Percentiles rank a stretch among this genome's conserved stretches.
Conservation (phyloP, 2,113 vertebrate species). For the Hemichromis elongatus region DNA sequence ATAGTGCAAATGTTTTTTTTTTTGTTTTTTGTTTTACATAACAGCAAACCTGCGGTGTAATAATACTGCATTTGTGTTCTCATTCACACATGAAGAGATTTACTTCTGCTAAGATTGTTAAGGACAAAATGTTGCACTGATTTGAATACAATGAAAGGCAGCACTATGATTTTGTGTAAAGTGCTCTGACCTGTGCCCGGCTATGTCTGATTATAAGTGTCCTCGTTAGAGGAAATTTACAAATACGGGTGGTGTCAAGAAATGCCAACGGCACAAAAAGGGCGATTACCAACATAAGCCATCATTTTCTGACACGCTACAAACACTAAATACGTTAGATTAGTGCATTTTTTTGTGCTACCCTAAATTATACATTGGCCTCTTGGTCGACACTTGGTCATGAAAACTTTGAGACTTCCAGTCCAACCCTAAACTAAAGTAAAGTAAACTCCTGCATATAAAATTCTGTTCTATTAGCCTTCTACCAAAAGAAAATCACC, state of each 20-base stretch:
- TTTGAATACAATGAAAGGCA: not conserved
- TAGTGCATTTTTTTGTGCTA: not conserved
- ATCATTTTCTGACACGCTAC: not conserved
- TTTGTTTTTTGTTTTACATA: not conserved
- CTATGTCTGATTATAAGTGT: not conserved
- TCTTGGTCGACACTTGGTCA: not conserved
- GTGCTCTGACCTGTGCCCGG: not conserved
- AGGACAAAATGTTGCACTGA: not conserved
- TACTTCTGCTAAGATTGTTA: not conserved
- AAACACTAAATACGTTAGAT: not conserved
- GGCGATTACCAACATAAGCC: not conserved
- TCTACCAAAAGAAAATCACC: not conserved
- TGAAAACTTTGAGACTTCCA: not conserved
- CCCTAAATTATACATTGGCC: not conserved
- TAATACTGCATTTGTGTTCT: not conserved
- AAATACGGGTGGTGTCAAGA: not conserved
- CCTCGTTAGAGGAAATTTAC: not conserved
- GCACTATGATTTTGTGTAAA: not conserved
- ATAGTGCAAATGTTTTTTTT: not conserved
- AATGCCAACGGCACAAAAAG: not conserved
- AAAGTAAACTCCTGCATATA: not conserved
- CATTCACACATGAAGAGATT: not conserved
- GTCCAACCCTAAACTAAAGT: not conserved
- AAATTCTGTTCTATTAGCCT: not conserved
- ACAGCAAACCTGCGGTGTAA: not conserved